These are phyloP conservation scores for Nephotettix cincticeps DNA, from an alignment of 1,140 invertebrate genomes.

Conservation along the genomic window DNA sequence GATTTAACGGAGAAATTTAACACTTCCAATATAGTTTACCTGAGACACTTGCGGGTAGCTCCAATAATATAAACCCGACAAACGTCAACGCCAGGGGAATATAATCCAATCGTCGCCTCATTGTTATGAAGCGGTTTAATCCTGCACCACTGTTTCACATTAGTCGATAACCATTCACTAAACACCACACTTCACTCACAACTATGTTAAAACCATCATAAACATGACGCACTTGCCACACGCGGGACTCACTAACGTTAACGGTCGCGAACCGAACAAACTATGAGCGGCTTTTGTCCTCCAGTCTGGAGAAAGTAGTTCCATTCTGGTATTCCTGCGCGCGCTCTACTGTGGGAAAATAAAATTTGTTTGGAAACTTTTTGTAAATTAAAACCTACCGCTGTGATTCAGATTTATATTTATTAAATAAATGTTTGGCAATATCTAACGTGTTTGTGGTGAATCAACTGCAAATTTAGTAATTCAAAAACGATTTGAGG, in stretches of 20 bases:
- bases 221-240: constrained; percentile 2
- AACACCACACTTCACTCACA: constrained; percentile 17
- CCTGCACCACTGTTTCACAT: constrained; percentile 32
- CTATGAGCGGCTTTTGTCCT: constrained; percentile 35
- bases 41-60: constrained; percentile 26
- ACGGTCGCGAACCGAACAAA: constrained; percentile 30
- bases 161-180: constrained; percentile 23
- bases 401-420: not conserved
- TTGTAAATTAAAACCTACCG: not conserved
- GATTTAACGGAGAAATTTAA: too few relatives aligned
- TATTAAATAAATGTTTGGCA: too few relatives aligned
- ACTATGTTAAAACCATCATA: constrained; percentile 8
- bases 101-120: constrained; percentile 37
- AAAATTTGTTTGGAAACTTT: not conserved
- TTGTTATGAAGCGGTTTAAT: constrained; percentile 32
- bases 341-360: constrained; percentile 37
- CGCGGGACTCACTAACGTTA: constrained; percentile 12
- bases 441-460: too few relatives aligned
- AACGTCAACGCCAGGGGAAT: constrained; percentile 24
- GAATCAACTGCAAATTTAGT: too few relatives aligned
- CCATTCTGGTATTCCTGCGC: constrained; percentile 32
- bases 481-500: not conserved
- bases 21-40: constrained; percentile 19
- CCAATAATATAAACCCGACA: constrained; percentile 23
- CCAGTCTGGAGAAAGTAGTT: constrained; percentile 31